Percentiles rank a stretch among this genome's conserved stretches.
Conservation (phyloP, 2,113 vertebrate genomes). For the Vireo altiloquus region DNA sequence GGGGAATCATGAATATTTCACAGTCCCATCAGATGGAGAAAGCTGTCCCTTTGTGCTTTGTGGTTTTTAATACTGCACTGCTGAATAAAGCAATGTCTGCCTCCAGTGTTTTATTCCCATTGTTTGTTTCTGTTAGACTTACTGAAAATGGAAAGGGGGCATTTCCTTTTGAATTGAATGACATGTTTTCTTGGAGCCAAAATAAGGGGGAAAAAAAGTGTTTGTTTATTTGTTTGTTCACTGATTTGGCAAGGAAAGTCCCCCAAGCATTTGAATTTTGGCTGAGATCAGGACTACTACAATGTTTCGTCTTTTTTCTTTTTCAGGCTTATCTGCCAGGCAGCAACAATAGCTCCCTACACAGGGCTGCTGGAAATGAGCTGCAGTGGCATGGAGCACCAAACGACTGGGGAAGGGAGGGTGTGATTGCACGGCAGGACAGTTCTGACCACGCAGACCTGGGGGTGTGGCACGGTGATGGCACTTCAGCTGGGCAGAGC, state of each 20-base stretch:
- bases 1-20: neutral
- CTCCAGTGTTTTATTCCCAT: slow-evolving; percentile 3
- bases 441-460: neutral
- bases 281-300: slow-evolving; percentile 5
- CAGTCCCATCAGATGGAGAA: neutral
- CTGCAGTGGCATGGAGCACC: neutral
- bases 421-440: neutral
- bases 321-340: slow-evolving; percentile 18
- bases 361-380: neutral
- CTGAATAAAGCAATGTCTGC: neutral
- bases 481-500: neutral
- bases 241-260: slow-evolving; percentile 35
- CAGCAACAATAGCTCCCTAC: neutral
- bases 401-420: neutral
- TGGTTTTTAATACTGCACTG: neutral
- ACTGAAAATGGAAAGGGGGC: slow-evolving; percentile 25
- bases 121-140: neutral
- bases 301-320: slow-evolving; percentile 22
- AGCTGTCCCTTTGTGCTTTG: neutral
- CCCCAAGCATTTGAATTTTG: slow-evolving; percentile 27
- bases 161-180: slow-evolving; percentile 20
- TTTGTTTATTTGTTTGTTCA: slow-evolving; percentile 49
- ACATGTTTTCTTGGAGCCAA: slow-evolving; percentile 9
- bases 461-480: neutral
- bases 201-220: neutral